Evolutionary conservation across 1,140 invertebrate genomes (phyloP).

Genomic region (Pseudomyrmex dendroicus): DNA sequence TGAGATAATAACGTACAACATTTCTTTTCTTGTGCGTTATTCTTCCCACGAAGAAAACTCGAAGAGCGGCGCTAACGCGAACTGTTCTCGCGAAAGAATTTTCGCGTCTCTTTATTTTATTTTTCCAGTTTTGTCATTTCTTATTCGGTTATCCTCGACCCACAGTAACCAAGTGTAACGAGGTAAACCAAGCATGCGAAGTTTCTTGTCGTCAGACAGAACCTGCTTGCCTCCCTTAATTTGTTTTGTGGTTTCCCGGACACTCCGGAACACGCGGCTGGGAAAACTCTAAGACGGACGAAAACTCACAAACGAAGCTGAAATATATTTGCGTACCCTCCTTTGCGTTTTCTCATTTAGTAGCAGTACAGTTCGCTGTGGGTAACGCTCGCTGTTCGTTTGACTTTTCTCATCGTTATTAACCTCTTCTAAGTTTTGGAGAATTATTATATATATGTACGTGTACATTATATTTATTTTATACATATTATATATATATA

Average conservation of each 20-base stretch:
- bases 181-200: slow-evolving; percentile 31
- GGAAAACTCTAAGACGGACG: slow-evolving; percentile 16
- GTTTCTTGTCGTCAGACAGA: neutral
- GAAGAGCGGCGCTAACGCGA: neutral
- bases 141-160: neutral
- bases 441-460: slow-evolving; percentile 14
- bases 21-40: neutral
- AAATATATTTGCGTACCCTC: neutral
- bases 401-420: neutral
- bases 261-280: neutral
- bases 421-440: neutral
- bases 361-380: slow-evolving; percentile 3
- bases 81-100: neutral
- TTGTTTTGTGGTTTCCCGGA: slow-evolving; percentile 7
- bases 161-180: slow-evolving; percentile 21
- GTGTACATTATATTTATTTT: neutral
- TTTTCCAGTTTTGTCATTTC: neutral
- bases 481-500: no score
- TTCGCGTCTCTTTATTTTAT: neutral
- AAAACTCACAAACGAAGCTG: slow-evolving; percentile 8
- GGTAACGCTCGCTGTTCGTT: neutral
- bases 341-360: neutral
- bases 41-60: neutral
- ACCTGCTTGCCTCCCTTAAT: slow-evolving; percentile 16
- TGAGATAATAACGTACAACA: neutral